Evolutionary conservation across 1,140 invertebrate species (phyloP).

Genomic region (Berghia stephanieae): DNA sequence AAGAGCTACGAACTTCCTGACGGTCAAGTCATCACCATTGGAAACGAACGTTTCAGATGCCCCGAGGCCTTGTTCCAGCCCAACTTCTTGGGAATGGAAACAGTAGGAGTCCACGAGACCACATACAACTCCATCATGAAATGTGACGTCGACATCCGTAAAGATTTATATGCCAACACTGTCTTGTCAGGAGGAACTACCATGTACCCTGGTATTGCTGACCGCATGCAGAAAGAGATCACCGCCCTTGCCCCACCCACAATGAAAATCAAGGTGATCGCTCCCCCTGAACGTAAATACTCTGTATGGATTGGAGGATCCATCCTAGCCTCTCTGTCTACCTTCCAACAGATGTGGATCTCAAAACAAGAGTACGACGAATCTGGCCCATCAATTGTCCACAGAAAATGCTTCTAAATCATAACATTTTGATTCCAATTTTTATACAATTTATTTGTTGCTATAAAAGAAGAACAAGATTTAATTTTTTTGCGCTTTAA

Average conservation of each 20-base stretch:
- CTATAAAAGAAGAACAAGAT: too few relatives aligned
- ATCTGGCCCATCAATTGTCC: slow-evolving; percentile 83
- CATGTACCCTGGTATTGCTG: slow-evolving; percentile 73
- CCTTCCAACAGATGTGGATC: slow-evolving; percentile 75
- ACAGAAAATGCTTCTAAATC: slow-evolving; percentile 68
- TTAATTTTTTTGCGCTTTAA: too few relatives aligned
- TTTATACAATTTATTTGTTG: too few relatives aligned
- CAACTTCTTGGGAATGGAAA: slow-evolving; percentile 77
- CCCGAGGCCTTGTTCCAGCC: slow-evolving; percentile 71
- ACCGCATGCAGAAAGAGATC: slow-evolving; percentile 65
- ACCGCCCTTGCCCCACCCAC: slow-evolving; percentile 68
- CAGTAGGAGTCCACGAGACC: slow-evolving; percentile 67
- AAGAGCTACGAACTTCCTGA: slow-evolving; percentile 69
- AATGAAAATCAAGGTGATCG: slow-evolving; percentile 57
- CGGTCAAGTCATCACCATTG: slow-evolving; percentile 65
- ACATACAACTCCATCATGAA: slow-evolving; percentile 88
- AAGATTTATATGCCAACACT: slow-evolving; percentile 90
- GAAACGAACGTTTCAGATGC: slow-evolving; percentile 66
- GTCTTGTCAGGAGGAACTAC: slow-evolving; percentile 90
- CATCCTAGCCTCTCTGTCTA: slow-evolving; percentile 73
- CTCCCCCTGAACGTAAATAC: slow-evolving; percentile 66
- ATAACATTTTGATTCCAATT: too few relatives aligned
- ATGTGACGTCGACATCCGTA: slow-evolving; percentile 80
- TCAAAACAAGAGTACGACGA: slow-evolving; percentile 83
- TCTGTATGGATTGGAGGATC: slow-evolving; percentile 66